phyloP scores from a whole-genome alignment of 64 coral and sea anemone species.

The Montipora foliosa region DNA sequence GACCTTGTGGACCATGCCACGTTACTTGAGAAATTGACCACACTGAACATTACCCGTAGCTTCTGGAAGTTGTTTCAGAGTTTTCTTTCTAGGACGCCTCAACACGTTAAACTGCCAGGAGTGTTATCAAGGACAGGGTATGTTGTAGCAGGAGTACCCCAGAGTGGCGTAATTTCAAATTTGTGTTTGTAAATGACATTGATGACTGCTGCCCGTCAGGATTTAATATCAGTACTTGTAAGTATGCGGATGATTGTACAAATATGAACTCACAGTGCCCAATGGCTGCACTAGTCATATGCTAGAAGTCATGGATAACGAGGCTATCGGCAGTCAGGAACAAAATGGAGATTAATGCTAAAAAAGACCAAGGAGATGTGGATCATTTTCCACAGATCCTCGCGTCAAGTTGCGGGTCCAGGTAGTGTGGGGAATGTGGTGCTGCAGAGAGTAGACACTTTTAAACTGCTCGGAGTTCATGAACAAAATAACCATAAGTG shows the following conservation, averaged over 20 bases:
- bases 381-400: neutral
- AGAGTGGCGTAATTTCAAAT: neutral
- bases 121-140: neutral
- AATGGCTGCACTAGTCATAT: neutral
- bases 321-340: neutral
- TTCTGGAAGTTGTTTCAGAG: slow-evolving; percentile 51
- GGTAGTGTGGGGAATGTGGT: neutral
- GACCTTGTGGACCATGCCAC: slow-evolving; percentile 27
- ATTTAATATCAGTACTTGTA: neutral
- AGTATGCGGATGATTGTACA: slow-evolving; percentile 65
- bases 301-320: neutral
- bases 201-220: neutral
- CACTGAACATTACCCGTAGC: neutral
- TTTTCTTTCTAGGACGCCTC: slow-evolving; percentile 16
- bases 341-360: neutral
- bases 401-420: neutral
- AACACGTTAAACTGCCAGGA: neutral
- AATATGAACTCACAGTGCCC: neutral
- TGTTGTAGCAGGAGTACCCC: neutral
- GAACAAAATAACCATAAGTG: neutral
- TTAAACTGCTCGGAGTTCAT: neutral
- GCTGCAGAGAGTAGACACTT: neutral
- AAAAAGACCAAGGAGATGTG: neutral
- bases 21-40: slow-evolving; percentile 1
- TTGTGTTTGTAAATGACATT: slow-evolving; percentile 52